Base-by-base conservation (phyloP, 2,113 vertebrate genomes). In the Caranx melampygus region DNA sequence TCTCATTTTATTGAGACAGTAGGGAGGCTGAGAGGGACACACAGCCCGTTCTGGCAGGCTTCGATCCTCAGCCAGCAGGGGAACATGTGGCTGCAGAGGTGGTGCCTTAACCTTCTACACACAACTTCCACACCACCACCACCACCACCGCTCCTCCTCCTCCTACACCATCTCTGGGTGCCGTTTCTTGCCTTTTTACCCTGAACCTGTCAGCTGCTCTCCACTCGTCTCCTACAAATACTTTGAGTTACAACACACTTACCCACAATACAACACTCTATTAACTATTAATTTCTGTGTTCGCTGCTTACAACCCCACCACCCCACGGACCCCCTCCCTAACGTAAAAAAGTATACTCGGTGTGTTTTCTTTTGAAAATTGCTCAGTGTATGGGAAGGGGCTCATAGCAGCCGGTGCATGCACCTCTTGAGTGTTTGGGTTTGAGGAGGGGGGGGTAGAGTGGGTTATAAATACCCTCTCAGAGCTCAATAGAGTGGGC, bases 391-490 rank as follows among this genome's bases (percentile, higher is more conserved):
- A 88, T 82, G 89, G 72, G 87, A 88, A 80, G 75, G 85, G 78
- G 84, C 90, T 87, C 78, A 62, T 82, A 90, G 87, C 81, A 90
- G 89, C 81, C 78, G 34, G 82, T 72, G 74, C 66, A 75, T 69
- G 84, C 90, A 87, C 82, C 89, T 91, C 88, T 90, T 68, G 37
- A 87, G 84, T 91, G 90, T 91, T 88, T 90, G 83, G 83, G 81
- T 89, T 88, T 91, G 71, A 81, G 78, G 47, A 70, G 34, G 60
- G 68, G 21, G 51, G 47, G 40, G 40, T 9, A 9, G 73, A 79
- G 81, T 75, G 89, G 87, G 90, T 94, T 95, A 93, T 93, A 95
- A 95, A 95, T 95, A 94, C 92, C 88, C 90, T 89, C 93, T 92
- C 92, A 86, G 88, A 92, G 93, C 88, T 92, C 92, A 90, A 88